These are phyloP conservation scores for Alcedo atthis DNA, from an alignment of 2,797 vertebrate species.

Conservation along the genomic window DNA sequence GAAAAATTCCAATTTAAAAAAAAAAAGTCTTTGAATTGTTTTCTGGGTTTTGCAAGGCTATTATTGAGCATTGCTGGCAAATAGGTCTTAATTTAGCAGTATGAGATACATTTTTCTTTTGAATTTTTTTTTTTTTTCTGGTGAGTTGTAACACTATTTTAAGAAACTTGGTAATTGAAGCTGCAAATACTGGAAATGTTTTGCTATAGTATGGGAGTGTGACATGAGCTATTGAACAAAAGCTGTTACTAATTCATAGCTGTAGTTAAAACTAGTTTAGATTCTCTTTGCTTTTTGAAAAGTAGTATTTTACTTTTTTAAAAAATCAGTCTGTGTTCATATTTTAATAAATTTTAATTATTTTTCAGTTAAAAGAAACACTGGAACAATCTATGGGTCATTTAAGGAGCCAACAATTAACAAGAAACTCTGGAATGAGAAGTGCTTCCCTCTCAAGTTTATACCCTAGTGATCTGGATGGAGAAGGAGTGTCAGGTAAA, in stretches of 20 bases:
- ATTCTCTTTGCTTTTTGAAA: background rate
- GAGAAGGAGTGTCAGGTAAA: conserved; percentile 80
- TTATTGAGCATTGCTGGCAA: background rate
- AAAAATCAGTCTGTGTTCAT: background rate
- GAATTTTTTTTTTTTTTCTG: background rate
- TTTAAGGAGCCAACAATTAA: conserved; percentile 83
- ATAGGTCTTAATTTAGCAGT: background rate
- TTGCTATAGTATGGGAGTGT: background rate
- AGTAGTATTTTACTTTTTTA: background rate
- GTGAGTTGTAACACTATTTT: background rate
- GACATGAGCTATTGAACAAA: background rate
- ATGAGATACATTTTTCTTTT: background rate
- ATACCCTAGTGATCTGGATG: conserved; percentile 88
- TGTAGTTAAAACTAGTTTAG: background rate
- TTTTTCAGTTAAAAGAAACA: conserved; percentile 87
- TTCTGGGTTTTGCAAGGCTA: background rate
- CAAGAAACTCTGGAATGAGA: conserved; percentile 71
- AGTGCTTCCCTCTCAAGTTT: conserved; percentile 87
- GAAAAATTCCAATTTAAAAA: background rate
- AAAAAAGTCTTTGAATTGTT: background rate
- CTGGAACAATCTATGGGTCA: conserved; percentile 91
- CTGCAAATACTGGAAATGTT: background rate
- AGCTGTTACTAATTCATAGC: background rate
- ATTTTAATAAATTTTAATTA: conserved; percentile 32
- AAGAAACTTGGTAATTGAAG: background rate